Evolutionary conservation across 1,140 invertebrate genomes (phyloP).

Genomic region (Leguminivora glycinivorella): DNA sequence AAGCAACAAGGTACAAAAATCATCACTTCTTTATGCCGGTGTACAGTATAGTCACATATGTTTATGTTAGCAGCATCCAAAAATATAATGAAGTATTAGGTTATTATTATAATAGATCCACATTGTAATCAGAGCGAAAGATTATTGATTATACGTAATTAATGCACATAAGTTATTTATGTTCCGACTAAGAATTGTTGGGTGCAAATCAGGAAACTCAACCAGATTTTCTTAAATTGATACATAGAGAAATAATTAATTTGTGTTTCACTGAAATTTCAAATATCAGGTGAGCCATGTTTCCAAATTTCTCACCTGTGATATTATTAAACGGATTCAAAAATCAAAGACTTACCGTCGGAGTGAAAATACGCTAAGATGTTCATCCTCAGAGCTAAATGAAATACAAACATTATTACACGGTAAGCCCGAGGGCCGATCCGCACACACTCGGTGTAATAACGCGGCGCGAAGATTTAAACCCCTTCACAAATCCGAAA

Average conservation of each 20-base stretch:
- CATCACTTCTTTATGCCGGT: too few species aligned
- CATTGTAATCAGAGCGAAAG: too few species aligned
- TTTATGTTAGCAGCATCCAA: too few species aligned
- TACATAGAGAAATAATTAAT: neutral
- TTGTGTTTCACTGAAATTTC: neutral
- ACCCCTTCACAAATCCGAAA: constrained; percentile 40
- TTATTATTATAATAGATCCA: too few species aligned
- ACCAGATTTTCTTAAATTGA: too few species aligned
- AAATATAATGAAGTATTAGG: too few species aligned
- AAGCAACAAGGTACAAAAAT: too few species aligned
- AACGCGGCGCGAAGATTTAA: constrained; percentile 43
- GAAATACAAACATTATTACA: constrained; percentile 48
- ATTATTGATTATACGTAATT: too few species aligned
- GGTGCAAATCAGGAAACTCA: too few species aligned
- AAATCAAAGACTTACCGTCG: constrained; percentile 10
- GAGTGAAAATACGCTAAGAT: constrained; percentile 18
- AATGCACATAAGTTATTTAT: too few species aligned
- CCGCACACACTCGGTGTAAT: constrained; percentile 9
- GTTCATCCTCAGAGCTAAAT: constrained; percentile 32
- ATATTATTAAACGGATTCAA: constrained; percentile 15
- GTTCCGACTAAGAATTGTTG: too few species aligned
- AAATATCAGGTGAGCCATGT: neutral
- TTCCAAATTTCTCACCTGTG: neutral
- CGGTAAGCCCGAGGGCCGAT: constrained; percentile 36
- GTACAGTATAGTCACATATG: too few species aligned